A percentile compares a stretch with the other conserved stretches of the same genome.
Conservation (phyloP, 2,113 vertebrate genomes). For the Zosterops hypoxanthus region DNA sequence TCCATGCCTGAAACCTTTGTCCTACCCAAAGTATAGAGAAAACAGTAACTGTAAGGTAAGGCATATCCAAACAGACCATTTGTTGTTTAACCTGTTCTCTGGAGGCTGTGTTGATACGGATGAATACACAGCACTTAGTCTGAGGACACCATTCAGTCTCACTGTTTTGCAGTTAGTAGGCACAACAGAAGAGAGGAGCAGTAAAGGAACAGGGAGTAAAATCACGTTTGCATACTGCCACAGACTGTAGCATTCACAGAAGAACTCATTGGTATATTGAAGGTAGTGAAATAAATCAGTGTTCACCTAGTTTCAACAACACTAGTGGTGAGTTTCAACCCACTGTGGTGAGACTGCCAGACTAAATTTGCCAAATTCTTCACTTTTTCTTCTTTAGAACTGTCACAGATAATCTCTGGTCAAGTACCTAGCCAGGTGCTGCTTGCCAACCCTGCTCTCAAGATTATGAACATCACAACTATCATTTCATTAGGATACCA, state of each 20-base stretch:
- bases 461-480: neutral
- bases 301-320: neutral
- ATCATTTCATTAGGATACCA: neutral
- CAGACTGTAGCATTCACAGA: neutral
- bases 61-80: neutral
- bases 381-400: neutral
- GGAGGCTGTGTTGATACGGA: neutral
- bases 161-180: neutral
- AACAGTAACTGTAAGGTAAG: neutral
- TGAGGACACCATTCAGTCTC: neutral
- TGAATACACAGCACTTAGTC: neutral
- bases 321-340: neutral
- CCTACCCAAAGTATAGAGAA: neutral
- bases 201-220: neutral
- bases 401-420: neutral
- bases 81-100: slow-evolving; percentile 9
- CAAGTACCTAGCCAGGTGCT: neutral
- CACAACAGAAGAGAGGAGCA: neutral
- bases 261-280: neutral
- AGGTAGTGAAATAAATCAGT: neutral
- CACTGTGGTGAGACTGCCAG: neutral
- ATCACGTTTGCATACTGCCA: neutral
- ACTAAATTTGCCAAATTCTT: neutral
- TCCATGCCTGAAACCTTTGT: neutral
- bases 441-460: neutral